Evolutionary conservation across 2,113 vertebrate genomes (phyloP).

Genomic region (Tor tambroides): DNA sequence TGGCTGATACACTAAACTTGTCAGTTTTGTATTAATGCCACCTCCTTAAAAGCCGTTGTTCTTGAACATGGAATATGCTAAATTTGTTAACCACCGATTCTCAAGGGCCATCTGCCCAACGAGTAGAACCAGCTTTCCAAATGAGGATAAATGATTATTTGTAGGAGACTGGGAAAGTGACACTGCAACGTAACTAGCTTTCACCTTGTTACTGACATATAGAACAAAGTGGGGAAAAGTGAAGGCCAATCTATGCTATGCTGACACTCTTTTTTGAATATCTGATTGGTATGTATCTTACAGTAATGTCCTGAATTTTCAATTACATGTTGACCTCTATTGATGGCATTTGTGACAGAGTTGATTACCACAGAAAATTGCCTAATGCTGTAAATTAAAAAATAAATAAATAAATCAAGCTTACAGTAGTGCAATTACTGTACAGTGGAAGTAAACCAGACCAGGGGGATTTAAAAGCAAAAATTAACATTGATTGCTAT

Average conservation of each 20-base stretch:
- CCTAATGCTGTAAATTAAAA: too few species aligned
- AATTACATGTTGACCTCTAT: too few species aligned
- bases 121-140: constrained; percentile 35
- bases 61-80: constrained; percentile 6
- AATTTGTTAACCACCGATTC: not conserved
- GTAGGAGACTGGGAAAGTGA: not conserved
- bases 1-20: constrained; percentile 7
- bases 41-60: constrained; percentile 52
- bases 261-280: not conserved
- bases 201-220: not conserved
- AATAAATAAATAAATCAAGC: too few species aligned
- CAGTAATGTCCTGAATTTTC: too few species aligned
- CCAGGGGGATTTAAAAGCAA: not conserved
- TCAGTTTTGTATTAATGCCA: constrained; percentile 56
- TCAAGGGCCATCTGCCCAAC: not conserved
- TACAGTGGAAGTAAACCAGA: not conserved
- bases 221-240: not conserved
- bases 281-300: too few species aligned
- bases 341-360: too few species aligned
- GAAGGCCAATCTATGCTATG: constrained; percentile 8
- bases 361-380: too few species aligned
- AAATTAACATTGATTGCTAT: not conserved
- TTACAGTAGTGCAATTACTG: not conserved
- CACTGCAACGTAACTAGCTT: constrained; percentile 31
- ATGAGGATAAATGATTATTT: not conserved